Percentiles rank a stretch among this genome's conserved stretches.
These are phyloP conservation scores for Ranitomeya variabilis DNA, from an alignment of 2,113 vertebrate species.

Conservation along the genomic window DNA sequence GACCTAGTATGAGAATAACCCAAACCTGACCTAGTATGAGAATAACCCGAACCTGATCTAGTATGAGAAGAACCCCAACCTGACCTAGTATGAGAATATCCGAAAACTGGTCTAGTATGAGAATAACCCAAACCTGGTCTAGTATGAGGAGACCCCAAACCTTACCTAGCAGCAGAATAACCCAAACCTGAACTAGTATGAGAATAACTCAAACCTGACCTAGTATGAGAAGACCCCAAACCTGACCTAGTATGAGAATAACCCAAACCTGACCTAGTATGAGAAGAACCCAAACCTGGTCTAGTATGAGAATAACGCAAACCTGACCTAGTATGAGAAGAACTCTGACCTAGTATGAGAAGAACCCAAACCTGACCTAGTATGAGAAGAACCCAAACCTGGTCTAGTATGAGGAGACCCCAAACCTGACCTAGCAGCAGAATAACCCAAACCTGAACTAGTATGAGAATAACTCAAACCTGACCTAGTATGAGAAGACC, in stretches of 20 bases:
- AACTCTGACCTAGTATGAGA: too few relatives aligned
- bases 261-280: background rate
- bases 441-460: background rate
- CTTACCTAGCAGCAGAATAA: too few relatives aligned
- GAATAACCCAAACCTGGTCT: background rate
- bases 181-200: too few relatives aligned
- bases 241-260: background rate
- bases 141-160: background rate
- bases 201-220: too few relatives aligned
- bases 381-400: too few relatives aligned
- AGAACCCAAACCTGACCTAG: background rate
- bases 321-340: background rate
- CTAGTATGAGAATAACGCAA: background rate
- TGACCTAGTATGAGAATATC: background rate
- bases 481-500: background rate
- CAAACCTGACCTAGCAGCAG: background rate
- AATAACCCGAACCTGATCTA: background rate
- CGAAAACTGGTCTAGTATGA: background rate
- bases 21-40: too few relatives aligned
- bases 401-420: too few relatives aligned
- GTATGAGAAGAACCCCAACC: background rate
- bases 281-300: background rate
- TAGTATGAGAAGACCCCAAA: background rate
- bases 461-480: background rate
- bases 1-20: background rate